Percentiles rank a stretch among this genome's conserved stretches.
Conservation (phyloP, 1,140 invertebrate species). For the Harlomillsia oculata region DNA sequence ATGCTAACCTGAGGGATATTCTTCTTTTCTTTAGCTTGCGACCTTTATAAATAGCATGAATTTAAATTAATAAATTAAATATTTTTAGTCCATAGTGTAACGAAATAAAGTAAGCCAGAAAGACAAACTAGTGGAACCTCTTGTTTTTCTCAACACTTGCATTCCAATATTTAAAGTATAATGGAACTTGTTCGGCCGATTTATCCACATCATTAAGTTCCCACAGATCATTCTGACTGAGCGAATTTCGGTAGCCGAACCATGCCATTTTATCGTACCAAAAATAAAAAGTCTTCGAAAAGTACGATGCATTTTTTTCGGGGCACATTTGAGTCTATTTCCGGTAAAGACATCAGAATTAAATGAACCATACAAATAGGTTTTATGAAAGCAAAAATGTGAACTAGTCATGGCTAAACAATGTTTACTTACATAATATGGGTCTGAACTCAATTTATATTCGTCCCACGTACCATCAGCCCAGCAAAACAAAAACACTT, state of each 20-base stretch:
- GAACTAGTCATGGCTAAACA: background rate
- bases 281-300: slow-evolving; percentile 48
- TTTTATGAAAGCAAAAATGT: background rate
- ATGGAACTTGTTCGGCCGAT: slow-evolving; percentile 40
- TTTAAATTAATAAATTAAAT: too few relatives aligned
- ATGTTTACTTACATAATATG: slow-evolving; percentile 6
- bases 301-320: slow-evolving; percentile 47
- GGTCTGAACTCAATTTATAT: background rate
- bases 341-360: slow-evolving; percentile 38
- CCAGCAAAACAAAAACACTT: slow-evolving; percentile 72
- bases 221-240: slow-evolving; percentile 47
- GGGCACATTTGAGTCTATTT: slow-evolving; percentile 48
- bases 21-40: slow-evolving; percentile 11
- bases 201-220: slow-evolving; percentile 45
- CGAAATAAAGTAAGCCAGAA: background rate
- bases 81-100: too few relatives aligned
- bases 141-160: slow-evolving; percentile 46
- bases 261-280: slow-evolving; percentile 48
- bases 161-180: slow-evolving; percentile 45
- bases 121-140: slow-evolving; percentile 14
- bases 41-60: too few relatives aligned
- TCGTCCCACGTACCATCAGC: slow-evolving; percentile 56
- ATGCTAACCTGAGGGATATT: slow-evolving; percentile 34
- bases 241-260: slow-evolving; percentile 43
- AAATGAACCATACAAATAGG: slow-evolving; percentile 23